Evolutionary conservation across 2,113 vertebrate genomes (phyloP).

Genomic region (Cyanistes caeruleus): DNA sequence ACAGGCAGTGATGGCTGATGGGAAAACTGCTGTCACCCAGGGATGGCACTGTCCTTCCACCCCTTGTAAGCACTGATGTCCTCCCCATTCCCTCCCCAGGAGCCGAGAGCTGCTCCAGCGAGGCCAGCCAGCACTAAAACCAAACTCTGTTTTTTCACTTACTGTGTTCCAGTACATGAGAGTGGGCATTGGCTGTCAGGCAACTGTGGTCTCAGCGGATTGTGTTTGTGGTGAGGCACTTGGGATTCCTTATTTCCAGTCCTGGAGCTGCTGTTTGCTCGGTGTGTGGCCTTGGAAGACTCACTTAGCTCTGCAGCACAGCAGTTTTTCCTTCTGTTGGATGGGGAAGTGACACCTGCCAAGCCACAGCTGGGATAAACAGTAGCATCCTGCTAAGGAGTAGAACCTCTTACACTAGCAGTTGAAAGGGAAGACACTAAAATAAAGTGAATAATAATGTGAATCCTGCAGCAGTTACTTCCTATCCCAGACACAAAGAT

Average conservation of each 20-base stretch:
- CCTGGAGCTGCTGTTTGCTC: background rate
- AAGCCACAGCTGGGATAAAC: conserved; percentile 7
- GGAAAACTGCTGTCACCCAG: background rate
- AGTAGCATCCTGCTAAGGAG: background rate
- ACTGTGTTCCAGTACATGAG: background rate
- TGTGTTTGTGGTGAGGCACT: conserved; percentile 27
- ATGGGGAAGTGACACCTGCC: conserved; percentile 46
- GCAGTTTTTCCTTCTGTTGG: background rate
- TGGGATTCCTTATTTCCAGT: background rate
- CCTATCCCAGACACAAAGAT: background rate
- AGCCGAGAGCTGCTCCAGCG: background rate
- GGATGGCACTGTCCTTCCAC: background rate
- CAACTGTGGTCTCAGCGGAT: background rate
- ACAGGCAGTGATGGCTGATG: background rate
- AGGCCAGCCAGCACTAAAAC: background rate
- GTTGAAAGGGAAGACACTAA: background rate
- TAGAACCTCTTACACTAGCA: background rate
- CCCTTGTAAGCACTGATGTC: background rate
- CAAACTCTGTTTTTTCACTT: background rate
- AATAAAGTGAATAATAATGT: background rate
- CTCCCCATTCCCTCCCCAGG: background rate
- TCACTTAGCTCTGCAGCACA: background rate
- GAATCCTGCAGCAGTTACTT: background rate
- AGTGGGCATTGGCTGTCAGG: conserved; percentile 51
- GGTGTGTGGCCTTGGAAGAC: conserved; percentile 47